These are phyloP conservation scores for Acanthopleura granulata DNA, from an alignment of 2,888 invertebrate genomes.

Conservation along the genomic window DNA sequence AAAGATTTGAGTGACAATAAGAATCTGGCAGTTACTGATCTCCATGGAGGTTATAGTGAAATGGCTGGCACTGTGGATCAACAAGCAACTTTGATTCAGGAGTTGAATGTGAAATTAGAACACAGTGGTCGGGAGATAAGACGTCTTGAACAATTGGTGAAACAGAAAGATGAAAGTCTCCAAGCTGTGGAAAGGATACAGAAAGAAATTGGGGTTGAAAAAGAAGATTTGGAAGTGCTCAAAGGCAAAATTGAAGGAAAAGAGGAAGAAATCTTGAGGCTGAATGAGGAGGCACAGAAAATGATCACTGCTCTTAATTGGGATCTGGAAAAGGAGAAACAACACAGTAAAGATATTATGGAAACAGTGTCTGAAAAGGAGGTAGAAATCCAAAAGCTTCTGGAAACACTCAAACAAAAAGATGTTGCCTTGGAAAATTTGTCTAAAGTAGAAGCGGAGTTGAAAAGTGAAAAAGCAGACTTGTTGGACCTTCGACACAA, in stretches of 20 bases:
- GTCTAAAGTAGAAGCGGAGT: background rate
- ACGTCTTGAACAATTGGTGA: constrained; percentile 4
- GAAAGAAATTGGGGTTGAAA: background rate
- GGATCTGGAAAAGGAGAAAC: constrained; percentile 7
- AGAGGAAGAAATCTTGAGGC: background rate
- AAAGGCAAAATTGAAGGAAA: background rate
- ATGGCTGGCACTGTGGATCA: background rate
- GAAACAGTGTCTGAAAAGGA: background rate
- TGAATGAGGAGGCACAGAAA: background rate
- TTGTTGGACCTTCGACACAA: background rate
- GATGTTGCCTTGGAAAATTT: background rate
- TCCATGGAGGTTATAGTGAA: no score
- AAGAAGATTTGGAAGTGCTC: background rate
- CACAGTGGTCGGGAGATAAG: background rate
- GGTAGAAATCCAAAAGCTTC: background rate
- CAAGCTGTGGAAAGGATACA: background rate
- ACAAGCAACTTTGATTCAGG: background rate
- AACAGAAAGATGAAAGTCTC: constrained; percentile 6
- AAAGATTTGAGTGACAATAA: no score
- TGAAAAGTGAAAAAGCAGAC: background rate
- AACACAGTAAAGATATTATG: background rate
- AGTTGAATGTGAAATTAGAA: constrained; percentile 15
- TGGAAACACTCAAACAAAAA: background rate
- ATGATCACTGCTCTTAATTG: background rate
- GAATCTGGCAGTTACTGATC: no score